A percentile compares a stretch with the other conserved stretches of the same genome.
Evolutionary conservation across 1,140 invertebrate species (phyloP).

Genomic region (Agraylea sexmaculata): DNA sequence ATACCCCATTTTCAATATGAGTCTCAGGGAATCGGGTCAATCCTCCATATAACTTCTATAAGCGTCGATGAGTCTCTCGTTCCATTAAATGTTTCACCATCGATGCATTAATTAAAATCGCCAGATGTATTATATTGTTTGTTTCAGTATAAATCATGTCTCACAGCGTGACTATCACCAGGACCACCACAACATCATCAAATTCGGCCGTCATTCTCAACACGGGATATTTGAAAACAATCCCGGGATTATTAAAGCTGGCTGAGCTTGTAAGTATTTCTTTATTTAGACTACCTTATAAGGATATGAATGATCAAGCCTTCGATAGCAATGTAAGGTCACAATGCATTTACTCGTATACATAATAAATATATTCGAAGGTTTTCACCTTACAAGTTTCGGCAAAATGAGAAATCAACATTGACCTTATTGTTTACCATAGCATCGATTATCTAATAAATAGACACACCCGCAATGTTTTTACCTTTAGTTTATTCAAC

Average conservation of each 20-base stretch:
- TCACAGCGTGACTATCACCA: slow-evolving; percentile 69
- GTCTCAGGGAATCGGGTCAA: too few relatives aligned
- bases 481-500: too few relatives aligned
- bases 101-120: too few relatives aligned
- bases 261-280: slow-evolving; percentile 54
- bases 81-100: too few relatives aligned
- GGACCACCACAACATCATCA: slow-evolving; percentile 66
- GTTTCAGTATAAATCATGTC: slow-evolving; percentile 46
- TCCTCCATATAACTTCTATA: too few relatives aligned
- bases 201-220: slow-evolving; percentile 64
- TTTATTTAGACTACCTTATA: slow-evolving; percentile 6
- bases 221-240: slow-evolving; percentile 58
- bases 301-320: neutral
- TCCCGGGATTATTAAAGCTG: slow-evolving; percentile 60
- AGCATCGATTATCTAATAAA: too few relatives aligned
- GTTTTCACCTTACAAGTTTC: neutral
- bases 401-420: slow-evolving; percentile 3
- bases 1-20: too few relatives aligned
- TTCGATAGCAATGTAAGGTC: neutral
- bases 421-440: slow-evolving; percentile 12
- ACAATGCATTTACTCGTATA: neutral
- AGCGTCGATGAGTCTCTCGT: too few relatives aligned
- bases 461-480: too few relatives aligned
- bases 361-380: neutral
- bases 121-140: slow-evolving; percentile 1